Conservation (phyloP, 2,888 invertebrate genomes). For the Gymnocheta viridis region DNA sequence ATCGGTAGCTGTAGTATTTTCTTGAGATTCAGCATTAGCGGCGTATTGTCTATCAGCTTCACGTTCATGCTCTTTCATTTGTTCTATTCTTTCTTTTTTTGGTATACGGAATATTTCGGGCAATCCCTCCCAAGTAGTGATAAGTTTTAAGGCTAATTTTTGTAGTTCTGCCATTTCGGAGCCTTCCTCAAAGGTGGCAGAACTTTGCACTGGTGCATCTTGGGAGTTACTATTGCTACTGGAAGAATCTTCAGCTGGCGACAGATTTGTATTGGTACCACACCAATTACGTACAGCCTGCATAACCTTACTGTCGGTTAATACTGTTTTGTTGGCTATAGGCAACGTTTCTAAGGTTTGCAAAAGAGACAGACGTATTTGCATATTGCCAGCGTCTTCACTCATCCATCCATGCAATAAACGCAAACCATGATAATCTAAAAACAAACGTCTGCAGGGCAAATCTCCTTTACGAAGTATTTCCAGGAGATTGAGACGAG, state of each 20-base stretch:
- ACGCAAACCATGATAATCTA: conserved; percentile 95
- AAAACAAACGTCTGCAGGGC: conserved; percentile 92
- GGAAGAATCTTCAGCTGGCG: conserved; percentile 71
- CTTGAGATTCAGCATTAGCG: conserved; percentile 69
- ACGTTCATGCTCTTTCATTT: conserved; percentile 96
- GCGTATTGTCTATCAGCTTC: conserved; percentile 88
- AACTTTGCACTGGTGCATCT: conserved; percentile 15
- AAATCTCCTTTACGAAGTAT: conserved; percentile 91
- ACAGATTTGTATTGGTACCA: conserved; percentile 73
- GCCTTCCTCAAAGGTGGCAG: conserved; percentile 43
- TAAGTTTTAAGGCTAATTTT: conserved; percentile 74
- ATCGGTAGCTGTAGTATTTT: conserved; percentile 48
- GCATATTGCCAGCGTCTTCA: conserved; percentile 83
- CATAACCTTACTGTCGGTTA: conserved; percentile 95
- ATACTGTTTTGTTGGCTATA: conserved; percentile 95
- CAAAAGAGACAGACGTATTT: conserved; percentile 87
- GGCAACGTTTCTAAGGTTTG: conserved; percentile 92
- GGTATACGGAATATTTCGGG: conserved; percentile 92
- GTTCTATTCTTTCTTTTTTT: conserved; percentile 95
- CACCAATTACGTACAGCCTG: conserved; percentile 93
- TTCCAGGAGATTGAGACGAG: conserved; percentile 89
- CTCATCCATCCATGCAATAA: conserved; percentile 97
- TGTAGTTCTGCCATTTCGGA: conserved; percentile 74
- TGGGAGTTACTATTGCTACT: conserved; percentile 70
- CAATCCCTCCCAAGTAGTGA: conserved; percentile 77